Conservation (phyloP, 2,797 vertebrate genomes). For the Gymnodraco acuticeps region DNA sequence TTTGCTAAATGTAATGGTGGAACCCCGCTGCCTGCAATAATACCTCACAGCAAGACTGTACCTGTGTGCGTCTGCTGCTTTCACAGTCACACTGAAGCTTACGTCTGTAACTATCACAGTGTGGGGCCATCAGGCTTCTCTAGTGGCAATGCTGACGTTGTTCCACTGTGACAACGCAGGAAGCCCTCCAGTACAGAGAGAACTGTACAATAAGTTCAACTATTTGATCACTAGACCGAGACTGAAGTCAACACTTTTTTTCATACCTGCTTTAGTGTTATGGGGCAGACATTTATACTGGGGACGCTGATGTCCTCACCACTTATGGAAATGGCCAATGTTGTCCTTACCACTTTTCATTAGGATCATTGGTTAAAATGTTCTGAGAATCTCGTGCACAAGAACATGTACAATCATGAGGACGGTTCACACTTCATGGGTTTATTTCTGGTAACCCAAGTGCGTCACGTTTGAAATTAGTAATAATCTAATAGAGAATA, state of each 20-base stretch:
- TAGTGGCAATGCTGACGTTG: slow-evolving; percentile 6
- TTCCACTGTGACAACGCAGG: not conserved
- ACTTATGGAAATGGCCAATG: too few relatives aligned
- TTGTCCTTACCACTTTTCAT: too few relatives aligned
- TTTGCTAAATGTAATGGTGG: not conserved
- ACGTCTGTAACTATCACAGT: slow-evolving; percentile 20
- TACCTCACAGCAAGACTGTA: slow-evolving; percentile 21
- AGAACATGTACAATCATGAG: too few relatives aligned
- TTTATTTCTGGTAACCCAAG: too few relatives aligned
- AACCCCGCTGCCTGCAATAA: slow-evolving; percentile 14
- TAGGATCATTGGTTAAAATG: too few relatives aligned
- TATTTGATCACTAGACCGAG: not conserved
- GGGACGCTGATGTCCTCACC: too few relatives aligned
- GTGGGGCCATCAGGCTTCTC: slow-evolving; percentile 8
- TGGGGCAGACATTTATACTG: not conserved
- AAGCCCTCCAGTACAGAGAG: not conserved
- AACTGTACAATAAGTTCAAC: not conserved
- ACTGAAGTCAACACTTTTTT: not conserved
- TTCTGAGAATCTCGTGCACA: too few relatives aligned
- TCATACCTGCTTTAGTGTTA: not conserved
- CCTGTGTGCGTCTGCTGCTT: slow-evolving; percentile 28
- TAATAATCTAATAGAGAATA: too few relatives aligned
- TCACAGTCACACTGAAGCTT: slow-evolving; percentile 21
- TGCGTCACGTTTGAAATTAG: too few relatives aligned
- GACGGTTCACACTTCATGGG: too few relatives aligned